Base-by-base conservation (phyloP, 2,113 vertebrate species). In the Pseudorhombus dupliciocellatus region DNA sequence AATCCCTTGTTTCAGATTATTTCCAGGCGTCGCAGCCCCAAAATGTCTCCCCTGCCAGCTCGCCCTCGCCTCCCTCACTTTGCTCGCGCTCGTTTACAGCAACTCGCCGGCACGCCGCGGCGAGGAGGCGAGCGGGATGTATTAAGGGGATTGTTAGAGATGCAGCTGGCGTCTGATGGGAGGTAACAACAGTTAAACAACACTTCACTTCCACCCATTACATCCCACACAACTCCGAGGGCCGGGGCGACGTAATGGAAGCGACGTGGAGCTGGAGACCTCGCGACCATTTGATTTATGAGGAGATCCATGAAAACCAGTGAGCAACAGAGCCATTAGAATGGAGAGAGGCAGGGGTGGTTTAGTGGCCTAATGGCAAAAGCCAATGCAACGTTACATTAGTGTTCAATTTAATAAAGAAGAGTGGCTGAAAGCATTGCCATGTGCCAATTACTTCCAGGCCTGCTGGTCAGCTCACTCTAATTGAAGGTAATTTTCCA, bases 371-470 rank as follows among this genome's bases (percentile, higher is more conserved):
- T 87, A 80, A 87, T 88, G 76, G 82, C 65, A 54, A 65, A 71
- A 83, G 67, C 72, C 73, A 46, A 76, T 67, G 69, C 62, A 53
- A 66, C 40, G 69, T 77, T 73, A 57, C 76, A 83, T 84, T 86
- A 88, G 60, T 2, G 26, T 74, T 78, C 51, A 11, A 83, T 90
- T 86, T 59, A 84, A 84, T 85, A 76, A 79, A 75, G 73, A 55
- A 76, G 70, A 69, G 61, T 63, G 62, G 84, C 80, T 87, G 75
- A 84, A 75, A 83, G 79, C 85, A 48, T 85, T 80, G 72, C 82
- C 80, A 80, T 78, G 54, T 85, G 79, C 72, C 87, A 84, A 88
- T 92, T 86, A 90, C 66, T 72, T 71, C 60, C 63, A 59, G 56
- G 64, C 81, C 74, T 75, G 73, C 77, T 83, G 77, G 73, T 83